phyloP scores from a whole-genome alignment of 2,888 invertebrate species.

The Meiosimyza decipiens region DNA sequence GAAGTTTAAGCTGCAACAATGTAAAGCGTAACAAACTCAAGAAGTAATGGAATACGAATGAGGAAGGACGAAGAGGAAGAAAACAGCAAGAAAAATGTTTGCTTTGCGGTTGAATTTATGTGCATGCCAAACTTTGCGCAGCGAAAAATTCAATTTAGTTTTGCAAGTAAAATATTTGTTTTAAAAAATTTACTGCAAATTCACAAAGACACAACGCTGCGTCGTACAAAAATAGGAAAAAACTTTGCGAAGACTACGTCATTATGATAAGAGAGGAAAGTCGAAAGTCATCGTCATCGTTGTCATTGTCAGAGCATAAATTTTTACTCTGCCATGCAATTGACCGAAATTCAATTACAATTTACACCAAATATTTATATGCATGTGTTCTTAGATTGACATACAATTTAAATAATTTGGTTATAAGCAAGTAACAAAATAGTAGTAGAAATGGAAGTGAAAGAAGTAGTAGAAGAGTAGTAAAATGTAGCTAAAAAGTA shows the following conservation, averaged over 20 bases:
- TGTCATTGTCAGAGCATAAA: too few species aligned
- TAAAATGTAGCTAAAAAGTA: too few species aligned
- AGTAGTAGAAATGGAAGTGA: neutral
- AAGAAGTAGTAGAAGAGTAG: too few species aligned
- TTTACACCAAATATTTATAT: neutral
- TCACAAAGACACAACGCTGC: slow-evolving; percentile 32
- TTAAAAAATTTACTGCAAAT: slow-evolving; percentile 50
- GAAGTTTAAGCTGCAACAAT: slow-evolving; percentile 8
- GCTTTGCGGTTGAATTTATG: slow-evolving; percentile 44
- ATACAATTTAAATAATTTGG: slow-evolving; percentile 20
- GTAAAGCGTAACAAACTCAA: neutral
- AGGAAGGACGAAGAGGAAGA: neutral
- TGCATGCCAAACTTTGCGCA: slow-evolving; percentile 26
- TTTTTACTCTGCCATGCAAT: neutral
- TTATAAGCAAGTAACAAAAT: neutral
- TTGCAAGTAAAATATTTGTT: slow-evolving; percentile 50
- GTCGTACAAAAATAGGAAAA: neutral
- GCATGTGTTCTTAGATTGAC: slow-evolving; percentile 1
- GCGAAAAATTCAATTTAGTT: slow-evolving; percentile 47
- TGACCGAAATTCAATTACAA: slow-evolving; percentile 6
- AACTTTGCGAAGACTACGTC: slow-evolving; percentile 11
- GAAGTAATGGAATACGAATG: neutral
- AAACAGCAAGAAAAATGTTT: slow-evolving; percentile 34
- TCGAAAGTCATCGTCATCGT: too few species aligned
- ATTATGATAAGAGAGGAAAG: too few species aligned